phyloP scores from a whole-genome alignment of 2,797 vertebrate genomes.

The Synanceia verrucosa region DNA sequence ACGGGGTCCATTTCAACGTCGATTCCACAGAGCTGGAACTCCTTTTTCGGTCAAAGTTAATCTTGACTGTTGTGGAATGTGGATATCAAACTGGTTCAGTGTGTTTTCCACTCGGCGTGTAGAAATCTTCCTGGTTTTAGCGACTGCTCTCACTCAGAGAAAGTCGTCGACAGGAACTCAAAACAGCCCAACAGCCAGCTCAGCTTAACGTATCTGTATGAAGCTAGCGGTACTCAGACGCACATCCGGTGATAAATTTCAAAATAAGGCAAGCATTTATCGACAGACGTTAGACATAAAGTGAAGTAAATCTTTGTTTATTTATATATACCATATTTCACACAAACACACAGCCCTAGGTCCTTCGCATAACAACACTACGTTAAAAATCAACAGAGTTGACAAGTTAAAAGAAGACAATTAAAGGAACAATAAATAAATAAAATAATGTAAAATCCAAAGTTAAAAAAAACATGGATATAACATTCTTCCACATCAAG shows the following conservation, averaged over 20 bases:
- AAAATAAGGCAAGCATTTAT: conserved; percentile 30
- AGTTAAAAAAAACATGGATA: background rate
- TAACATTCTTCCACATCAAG: background rate
- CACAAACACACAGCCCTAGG: background rate
- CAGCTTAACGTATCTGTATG: conserved; percentile 45
- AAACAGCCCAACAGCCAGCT: conserved; percentile 61
- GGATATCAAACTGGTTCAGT: background rate
- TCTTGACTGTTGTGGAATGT: background rate
- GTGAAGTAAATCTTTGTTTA: background rate
- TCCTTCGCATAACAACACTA: background rate
- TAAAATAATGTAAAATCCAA: background rate
- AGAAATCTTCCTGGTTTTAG: background rate
- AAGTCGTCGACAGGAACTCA: conserved; percentile 52
- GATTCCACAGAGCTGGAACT: conserved; percentile 2
- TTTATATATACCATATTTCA: background rate
- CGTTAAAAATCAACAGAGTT: background rate
- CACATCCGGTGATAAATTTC: conserved; percentile 13
- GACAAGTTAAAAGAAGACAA: background rate
- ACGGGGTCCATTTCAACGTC: conserved; percentile 72
- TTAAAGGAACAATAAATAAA: background rate
- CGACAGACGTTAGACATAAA: background rate
- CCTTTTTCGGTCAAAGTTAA: background rate
- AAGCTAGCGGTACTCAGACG: background rate
- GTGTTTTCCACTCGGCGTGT: background rate
- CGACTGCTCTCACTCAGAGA: conserved; percentile 42